Evolutionary conservation across 1,140 invertebrate species (phyloP), one percentile per base, ranked within the genome.

Genomic region (Eupristina koningsbergeri): DNA sequence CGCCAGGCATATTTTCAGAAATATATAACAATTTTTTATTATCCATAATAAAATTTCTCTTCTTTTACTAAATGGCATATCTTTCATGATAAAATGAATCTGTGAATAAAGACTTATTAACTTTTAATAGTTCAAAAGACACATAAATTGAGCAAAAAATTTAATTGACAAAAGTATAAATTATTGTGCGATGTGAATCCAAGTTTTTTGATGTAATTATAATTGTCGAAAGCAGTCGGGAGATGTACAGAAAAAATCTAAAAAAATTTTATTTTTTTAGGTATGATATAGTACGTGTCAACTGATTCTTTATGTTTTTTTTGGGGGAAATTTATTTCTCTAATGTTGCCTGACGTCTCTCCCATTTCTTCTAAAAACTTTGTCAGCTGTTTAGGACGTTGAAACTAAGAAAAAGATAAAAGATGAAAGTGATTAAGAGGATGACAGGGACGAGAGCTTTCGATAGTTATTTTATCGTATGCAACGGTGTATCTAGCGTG

Each of bases 191-290:
- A n/a, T n/a, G n/a, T n/a, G n/a, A n/a, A n/a, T n/a, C n/a, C n/a
- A n/a, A 39, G 41, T 69, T 69, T 69, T 69, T 22, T 15, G 5
- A 39, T 6, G 13, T 0, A 39, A 22, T 34, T 69, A 39, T 39
- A 69, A 69, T 39, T 0, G 1, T 41, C 36, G 34, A 17, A 36
- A 39, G 17, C 19, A 1, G 22, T 39, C 26, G 36, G 22, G 22
- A 13, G 50, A 53, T 53, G 19, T 17, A 22, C 41, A 17, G 13
- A 22, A 22, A 39, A n/a, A 17, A 39, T 26, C n/a, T 41, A 26
- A 3, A 13, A 15, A 45, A 39, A 71, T 71, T 71, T 53, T 61
- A 61, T 74, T 47, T 74, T 74, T 81, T 81, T 34, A 74, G n/a
- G 69, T 50, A 29, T 47, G 36, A 74, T 26, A 39, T 67, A 74